phyloP scores from a whole-genome alignment of 1,140 invertebrate genomes.

The Sycophaga agraensis region DNA sequence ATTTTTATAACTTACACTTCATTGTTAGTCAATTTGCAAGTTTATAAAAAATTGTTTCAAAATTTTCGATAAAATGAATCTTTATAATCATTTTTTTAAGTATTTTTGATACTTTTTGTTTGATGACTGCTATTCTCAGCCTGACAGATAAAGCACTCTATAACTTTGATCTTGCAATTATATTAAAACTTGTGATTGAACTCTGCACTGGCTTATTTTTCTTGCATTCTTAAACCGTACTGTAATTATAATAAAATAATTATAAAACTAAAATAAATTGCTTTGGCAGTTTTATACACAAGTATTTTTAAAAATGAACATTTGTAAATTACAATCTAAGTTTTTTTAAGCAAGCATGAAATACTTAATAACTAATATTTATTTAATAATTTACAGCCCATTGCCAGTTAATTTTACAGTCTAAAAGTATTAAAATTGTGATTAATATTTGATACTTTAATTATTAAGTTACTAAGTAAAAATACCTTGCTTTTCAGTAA shows the following conservation, averaged over 20 bases:
- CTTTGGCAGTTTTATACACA: not conserved
- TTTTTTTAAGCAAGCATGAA: constrained; percentile 10
- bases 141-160: not conserved
- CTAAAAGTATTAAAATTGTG: constrained; percentile 17
- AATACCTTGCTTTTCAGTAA: constrained; percentile 63
- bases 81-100: not conserved
- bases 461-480: not conserved
- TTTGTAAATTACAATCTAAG: not conserved
- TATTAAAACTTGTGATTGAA: not conserved
- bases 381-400: not conserved
- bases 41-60: not conserved
- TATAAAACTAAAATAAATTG: not conserved
- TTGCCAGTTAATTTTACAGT: not conserved
- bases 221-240: not conserved
- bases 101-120: not conserved
- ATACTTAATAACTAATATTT: constrained; percentile 6
- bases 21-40: too few relatives aligned
- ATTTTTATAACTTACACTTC: too few relatives aligned
- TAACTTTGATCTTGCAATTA: not conserved
- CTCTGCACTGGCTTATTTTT: too few relatives aligned
- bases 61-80: not conserved
- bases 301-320: not conserved
- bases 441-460: constrained; percentile 31
- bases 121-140: not conserved
- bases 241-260: not conserved